phyloP scores from a whole-genome alignment of 2,888 invertebrate genomes.

The Hemaris fuciformis region DNA sequence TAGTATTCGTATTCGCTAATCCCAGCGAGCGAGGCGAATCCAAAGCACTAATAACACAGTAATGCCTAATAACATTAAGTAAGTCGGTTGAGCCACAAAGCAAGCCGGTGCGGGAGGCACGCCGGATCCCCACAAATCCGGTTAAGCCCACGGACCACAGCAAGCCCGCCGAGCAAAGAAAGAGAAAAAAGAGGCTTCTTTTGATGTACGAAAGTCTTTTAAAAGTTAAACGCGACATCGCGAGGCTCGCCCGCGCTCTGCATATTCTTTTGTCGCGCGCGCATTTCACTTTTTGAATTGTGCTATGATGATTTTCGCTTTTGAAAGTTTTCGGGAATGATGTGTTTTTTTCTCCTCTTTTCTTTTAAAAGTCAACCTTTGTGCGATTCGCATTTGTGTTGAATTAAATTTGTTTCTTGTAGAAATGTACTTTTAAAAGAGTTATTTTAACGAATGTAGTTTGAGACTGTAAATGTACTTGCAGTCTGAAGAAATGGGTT shows the following conservation, averaged over 20 bases:
- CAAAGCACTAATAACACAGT: neutral
- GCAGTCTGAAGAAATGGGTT: too few relatives aligned
- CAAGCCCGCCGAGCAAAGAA: neutral
- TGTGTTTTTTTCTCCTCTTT: neutral
- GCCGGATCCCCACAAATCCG: neutral
- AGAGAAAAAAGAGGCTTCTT: too few relatives aligned
- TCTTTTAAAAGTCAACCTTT: neutral
- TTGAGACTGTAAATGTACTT: too few relatives aligned
- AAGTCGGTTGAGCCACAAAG: neutral
- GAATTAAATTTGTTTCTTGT: neutral
- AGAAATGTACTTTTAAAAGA: too few relatives aligned
- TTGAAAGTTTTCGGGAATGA: neutral
- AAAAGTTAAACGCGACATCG: neutral
- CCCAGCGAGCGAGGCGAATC: neutral
- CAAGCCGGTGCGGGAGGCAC: neutral
- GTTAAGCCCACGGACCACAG: neutral
- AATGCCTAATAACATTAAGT: neutral
- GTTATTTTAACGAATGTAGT: too few relatives aligned
- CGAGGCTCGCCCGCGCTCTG: neutral
- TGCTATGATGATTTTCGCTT: neutral
- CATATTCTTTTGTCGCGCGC: neutral
- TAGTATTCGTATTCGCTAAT: neutral
- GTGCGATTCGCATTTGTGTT: too few relatives aligned
- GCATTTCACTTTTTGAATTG: neutral
- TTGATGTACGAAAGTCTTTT: constrained; percentile 1